Evolutionary conservation across 2,888 invertebrate species (phyloP), one percentile per base, ranked within the genome.

Genomic region (Teleiodes luculella): DNA sequence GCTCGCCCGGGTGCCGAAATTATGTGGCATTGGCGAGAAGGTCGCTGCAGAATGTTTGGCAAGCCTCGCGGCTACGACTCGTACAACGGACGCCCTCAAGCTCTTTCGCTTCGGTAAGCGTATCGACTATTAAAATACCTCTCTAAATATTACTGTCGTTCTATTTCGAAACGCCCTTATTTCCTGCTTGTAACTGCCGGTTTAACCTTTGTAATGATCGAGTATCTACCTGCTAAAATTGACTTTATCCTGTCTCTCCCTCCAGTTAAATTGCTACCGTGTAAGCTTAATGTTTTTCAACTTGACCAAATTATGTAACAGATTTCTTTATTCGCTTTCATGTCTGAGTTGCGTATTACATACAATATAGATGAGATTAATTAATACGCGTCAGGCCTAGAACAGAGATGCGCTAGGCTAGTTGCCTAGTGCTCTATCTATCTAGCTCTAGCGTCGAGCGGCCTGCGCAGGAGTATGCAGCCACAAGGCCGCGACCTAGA

Each of bases 11-110:
- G 74, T 68, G 70, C 74, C 73, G 76, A 79, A 80, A 82, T 82
- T 76, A 83, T 76, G 70, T 81, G 83, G 80, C 86, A 86, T 83
- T 84, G 86, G 73, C 63, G 65, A 72, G 86, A 86, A 83, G 86
- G 86, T 83, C 86, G 81, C 75, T 89, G 89, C 91, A 90, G 90
- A 91, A 90, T 90, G 85, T 85, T 91, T 90, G 91, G 90, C 91
- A 91, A 89, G 87, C 86, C 80, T 76, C 83, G 80, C 82, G 80
- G 72, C 82, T 78, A 82, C 84, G 87, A 73, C 67, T 70, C 68
- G 64, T 69, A 61, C 11, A 58, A 62, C 65, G 60, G 62, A 62
- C 59, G 57, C 57, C 52, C 49, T 37, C 49, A 36, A 36, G 13
- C 49, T 13, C 36, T 36, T 47, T 20, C 33, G 49, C 49, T 49